Base-by-base conservation (phyloP, 2,888 invertebrate species). In the Thymelicus acteon region DNA sequence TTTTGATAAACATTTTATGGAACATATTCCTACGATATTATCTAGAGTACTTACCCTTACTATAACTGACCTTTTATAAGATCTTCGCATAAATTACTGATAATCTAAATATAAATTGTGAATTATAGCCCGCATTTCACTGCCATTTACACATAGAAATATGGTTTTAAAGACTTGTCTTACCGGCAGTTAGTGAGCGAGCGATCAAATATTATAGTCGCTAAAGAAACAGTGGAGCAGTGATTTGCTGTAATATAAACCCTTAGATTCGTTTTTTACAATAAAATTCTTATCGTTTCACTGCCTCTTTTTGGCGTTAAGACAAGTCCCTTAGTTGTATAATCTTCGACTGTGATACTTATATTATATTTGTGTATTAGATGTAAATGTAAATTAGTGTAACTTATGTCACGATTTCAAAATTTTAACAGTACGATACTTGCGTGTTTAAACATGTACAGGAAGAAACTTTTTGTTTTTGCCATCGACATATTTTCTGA, bases 261-360 rank as follows among this genome's bases (percentile, higher is more conserved):
- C 37, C 57, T 0, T 19, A 37, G 19, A 24, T 15, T 49, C 0
- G 12, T 24, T 24, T 19, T 54, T 24, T 12, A 19, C n/a, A 54
- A 24, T 61, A 31, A 31, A 31, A 31, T 61, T 37, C n/a, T 49
- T 2, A 10, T 47, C 31, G 52, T 39, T 48, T 48, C 5, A 54
- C 40, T 6, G 15, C 6, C 39, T 39, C 47, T 19, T 63, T 39
- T 48, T 63, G 69, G 58, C 63, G 69, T 40, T 69, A 19, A 69
- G 58, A 64, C 69, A 69, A 69, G 83, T 81, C 80, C 77, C 81
- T 91, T 92, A 93, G 92, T 89, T 90, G 81, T 90, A 84, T 91
- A 90, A 92, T 89, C 87, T 90, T 91, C 90, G 92, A 92, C 93
- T 93, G 93, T 93, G 93, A 93, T 93, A 93, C 92, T 93, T 92